Percentiles rank a stretch among this genome's conserved stretches.
Conservation (phyloP, 2,797 vertebrate genomes). For the Pangasius macronema region DNA sequence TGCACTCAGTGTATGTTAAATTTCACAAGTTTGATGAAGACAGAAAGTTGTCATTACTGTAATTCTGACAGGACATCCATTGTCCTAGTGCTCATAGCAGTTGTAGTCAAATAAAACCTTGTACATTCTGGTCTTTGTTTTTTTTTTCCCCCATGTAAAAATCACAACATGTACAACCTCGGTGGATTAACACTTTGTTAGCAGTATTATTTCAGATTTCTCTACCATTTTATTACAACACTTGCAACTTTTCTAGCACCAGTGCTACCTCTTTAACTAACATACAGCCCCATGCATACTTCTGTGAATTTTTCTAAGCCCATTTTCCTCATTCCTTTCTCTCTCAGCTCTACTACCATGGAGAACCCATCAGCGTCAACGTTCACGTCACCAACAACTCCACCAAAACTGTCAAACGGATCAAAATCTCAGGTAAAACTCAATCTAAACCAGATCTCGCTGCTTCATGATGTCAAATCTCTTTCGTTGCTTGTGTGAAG, state of each 20-base stretch:
- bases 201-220: neutral
- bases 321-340: neutral
- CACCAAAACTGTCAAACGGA: constrained; percentile 83
- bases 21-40: neutral
- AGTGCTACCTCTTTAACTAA: neutral
- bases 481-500: neutral
- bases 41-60: neutral
- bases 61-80: neutral
- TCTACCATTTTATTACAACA: neutral
- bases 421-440: constrained; percentile 80
- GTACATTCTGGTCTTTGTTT: neutral
- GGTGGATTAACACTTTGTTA: neutral
- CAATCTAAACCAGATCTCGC: neutral
- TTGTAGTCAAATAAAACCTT: neutral
- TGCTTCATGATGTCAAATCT: neutral
- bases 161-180: neutral
- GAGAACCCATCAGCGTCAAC: constrained; percentile 83
- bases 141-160: neutral
- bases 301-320: neutral
- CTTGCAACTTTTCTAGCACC: neutral
- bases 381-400: constrained; percentile 88
- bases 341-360: constrained; percentile 79
- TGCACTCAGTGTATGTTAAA: neutral
- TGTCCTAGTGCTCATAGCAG: neutral
- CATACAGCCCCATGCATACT: neutral